A percentile compares a stretch with the other conserved stretches of the same genome.
phyloP scores from a whole-genome alignment of 2,797 vertebrate species.

The Chrysocyon brachyurus region DNA sequence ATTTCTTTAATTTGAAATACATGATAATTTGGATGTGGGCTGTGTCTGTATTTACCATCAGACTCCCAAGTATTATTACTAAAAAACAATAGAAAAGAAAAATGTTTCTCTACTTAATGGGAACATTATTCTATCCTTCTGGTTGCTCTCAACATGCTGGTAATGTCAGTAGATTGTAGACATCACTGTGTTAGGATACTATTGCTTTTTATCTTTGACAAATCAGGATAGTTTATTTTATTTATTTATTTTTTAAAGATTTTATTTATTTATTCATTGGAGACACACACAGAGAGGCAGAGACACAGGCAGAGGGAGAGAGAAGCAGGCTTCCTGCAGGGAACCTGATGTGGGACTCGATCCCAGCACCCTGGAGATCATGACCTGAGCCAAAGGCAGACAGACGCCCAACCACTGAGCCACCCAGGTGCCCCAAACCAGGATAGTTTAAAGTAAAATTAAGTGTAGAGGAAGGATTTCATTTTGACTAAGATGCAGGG shows the following conservation, averaged over 20 bases:
- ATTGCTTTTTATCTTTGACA: constrained; percentile 16
- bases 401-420: too few species aligned
- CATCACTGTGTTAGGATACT: neutral
- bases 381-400: too few species aligned
- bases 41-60: neutral
- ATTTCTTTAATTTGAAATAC: constrained; percentile 44
- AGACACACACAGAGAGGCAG: too few species aligned
- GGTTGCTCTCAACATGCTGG: neutral
- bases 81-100: constrained; percentile 15
- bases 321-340: too few species aligned
- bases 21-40: constrained; percentile 28
- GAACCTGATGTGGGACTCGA: too few species aligned
- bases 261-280: too few species aligned
- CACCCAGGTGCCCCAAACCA: neutral
- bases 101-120: neutral
- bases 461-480: constrained; percentile 3
- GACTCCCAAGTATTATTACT: constrained; percentile 53
- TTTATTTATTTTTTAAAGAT: too few species aligned
- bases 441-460: constrained; percentile 6
- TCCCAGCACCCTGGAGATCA: too few species aligned
- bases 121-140: neutral
- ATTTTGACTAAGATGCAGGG: constrained; percentile 18
- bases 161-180: neutral
- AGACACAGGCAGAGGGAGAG: too few species aligned
- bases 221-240: neutral